Conservation (phyloP, 2,113 vertebrate species). For the Platysternon megacephalum region DNA sequence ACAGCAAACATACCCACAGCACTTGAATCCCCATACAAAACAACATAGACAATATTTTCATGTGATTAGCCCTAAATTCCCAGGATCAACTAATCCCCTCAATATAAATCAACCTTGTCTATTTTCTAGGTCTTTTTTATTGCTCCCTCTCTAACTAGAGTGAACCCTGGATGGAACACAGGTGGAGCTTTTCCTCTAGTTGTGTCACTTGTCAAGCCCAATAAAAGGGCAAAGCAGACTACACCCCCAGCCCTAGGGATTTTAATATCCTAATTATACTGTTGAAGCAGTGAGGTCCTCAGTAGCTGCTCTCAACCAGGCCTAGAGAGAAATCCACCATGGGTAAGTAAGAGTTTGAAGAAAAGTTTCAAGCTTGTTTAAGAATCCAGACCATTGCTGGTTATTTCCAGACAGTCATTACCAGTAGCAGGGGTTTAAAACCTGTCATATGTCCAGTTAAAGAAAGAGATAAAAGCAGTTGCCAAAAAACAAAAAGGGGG, state of each 20-base stretch:
- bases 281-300: neutral
- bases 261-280: neutral
- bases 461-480: constrained; percentile 13
- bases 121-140: constrained; percentile 44
- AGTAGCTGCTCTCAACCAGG: neutral
- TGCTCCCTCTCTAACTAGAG: constrained; percentile 28
- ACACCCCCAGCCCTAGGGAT: neutral
- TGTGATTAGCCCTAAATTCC: constrained; percentile 55
- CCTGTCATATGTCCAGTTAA: neutral
- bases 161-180: neutral
- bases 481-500: neutral
- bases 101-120: constrained; percentile 45
- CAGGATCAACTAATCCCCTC: neutral
- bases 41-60: constrained; percentile 45
- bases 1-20: constrained; percentile 52
- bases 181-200: neutral
- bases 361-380: neutral
- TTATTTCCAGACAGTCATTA: neutral
- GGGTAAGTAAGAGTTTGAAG: neutral
- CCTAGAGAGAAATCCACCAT: neutral
- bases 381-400: neutral
- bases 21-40: constrained; percentile 50
- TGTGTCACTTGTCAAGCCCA: neutral
- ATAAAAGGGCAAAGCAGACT: neutral
- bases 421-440: neutral